These are phyloP conservation scores for Myotis brandtii DNA, from an alignment of 2,113 vertebrate genomes.

Conservation along the genomic window DNA sequence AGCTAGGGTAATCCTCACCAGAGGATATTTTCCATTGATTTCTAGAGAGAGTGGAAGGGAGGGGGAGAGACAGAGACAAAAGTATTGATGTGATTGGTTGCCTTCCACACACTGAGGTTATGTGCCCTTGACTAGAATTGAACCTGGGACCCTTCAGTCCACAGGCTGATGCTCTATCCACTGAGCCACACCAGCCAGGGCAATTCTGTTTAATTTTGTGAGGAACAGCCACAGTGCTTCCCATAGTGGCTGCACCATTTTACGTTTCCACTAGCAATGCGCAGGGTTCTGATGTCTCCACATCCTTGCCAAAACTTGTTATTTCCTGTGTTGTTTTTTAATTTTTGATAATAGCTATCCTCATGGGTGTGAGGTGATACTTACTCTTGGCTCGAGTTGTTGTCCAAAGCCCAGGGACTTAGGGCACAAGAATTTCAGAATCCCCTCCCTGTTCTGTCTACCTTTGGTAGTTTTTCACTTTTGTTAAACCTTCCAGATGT, in stretches of 20 bases:
- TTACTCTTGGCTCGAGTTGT: not conserved
- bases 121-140: too few species aligned
- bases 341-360: not conserved
- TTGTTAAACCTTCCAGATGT: not conserved
- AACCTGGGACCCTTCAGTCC: too few species aligned
- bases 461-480: not conserved
- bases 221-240: not conserved
- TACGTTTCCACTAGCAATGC: not conserved
- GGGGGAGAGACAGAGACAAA: too few species aligned
- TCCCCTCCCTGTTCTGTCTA: not conserved
- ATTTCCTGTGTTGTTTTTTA: not conserved
- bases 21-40: too few species aligned
- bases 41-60: too few species aligned
- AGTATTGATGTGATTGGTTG: too few species aligned
- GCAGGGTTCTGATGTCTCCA: not conserved
- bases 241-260: not conserved
- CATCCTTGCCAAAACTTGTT: not conserved
- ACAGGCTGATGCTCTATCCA: too few species aligned
- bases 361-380: not conserved
- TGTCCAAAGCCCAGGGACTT: not conserved
- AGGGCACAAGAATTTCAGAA: not conserved
- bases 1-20: too few species aligned
- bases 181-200: too few species aligned
- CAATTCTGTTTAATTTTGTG: not conserved
- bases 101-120: too few species aligned